phyloP scores from a whole-genome alignment of 2,888 invertebrate genomes.

The Camptogramma bilineatum region DNA sequence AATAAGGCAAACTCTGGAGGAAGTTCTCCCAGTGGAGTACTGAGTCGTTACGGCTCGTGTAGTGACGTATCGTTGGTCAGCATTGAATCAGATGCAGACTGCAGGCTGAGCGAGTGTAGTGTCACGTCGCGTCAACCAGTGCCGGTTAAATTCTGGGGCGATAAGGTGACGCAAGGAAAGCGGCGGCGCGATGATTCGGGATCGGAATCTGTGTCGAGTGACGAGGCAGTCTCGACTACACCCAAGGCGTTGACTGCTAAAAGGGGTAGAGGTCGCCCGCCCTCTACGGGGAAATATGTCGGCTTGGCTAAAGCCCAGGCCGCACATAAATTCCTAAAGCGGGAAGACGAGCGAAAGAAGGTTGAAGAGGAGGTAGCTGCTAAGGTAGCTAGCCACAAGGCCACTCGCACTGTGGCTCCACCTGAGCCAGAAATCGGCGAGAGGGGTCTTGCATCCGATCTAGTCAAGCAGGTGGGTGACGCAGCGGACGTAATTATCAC shows the following conservation, averaged over 20 bases:
- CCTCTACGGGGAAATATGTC: background rate
- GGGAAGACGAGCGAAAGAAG: background rate
- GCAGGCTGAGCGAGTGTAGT: background rate
- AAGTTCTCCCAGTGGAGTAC: too few relatives aligned
- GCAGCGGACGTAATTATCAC: background rate
- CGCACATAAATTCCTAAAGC: background rate
- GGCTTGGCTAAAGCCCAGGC: background rate
- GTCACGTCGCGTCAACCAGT: background rate
- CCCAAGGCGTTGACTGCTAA: background rate
- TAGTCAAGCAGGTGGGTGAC: background rate
- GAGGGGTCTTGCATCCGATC: background rate
- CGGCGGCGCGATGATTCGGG: background rate
- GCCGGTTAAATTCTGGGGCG: background rate
- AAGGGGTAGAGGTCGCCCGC: background rate
- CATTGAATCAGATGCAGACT: background rate
- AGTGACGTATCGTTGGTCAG: background rate
- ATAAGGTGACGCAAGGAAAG: background rate
- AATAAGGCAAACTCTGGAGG: too few relatives aligned
- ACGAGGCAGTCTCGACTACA: background rate
- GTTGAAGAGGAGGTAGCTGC: background rate
- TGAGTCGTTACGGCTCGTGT: conserved; percentile 4
- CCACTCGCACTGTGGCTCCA: background rate
- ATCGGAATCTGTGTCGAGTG: background rate
- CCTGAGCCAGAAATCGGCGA: background rate
- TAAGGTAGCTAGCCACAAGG: background rate